These are phyloP conservation scores for Diaperis boleti DNA, from an alignment of 2,888 invertebrate species.

Conservation along the genomic window DNA sequence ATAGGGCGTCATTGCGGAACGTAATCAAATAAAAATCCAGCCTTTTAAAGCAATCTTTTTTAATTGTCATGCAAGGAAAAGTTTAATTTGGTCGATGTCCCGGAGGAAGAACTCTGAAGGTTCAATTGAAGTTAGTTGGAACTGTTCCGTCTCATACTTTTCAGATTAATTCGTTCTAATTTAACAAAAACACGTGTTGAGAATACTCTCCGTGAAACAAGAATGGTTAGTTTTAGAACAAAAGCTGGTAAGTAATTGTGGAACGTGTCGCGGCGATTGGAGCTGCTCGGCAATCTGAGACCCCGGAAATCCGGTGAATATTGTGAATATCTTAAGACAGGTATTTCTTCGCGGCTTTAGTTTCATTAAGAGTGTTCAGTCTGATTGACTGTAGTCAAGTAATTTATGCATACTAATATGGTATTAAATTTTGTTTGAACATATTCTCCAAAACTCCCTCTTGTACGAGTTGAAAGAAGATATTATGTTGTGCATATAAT, in stretches of 20 bases:
- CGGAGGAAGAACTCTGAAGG: constrained; percentile 8
- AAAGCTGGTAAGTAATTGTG: constrained; percentile 62
- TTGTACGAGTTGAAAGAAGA: no score
- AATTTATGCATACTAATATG: no score
- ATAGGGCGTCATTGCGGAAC: background rate
- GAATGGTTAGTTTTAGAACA: constrained; percentile 61
- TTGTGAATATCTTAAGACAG: no score
- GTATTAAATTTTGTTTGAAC: no score
- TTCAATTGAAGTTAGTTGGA: constrained; percentile 28
- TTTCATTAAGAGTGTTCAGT: no score
- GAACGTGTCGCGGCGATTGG: constrained; percentile 24
- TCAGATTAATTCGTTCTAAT: constrained; percentile 60
- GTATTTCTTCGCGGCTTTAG: no score
- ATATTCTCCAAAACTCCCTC: no score
- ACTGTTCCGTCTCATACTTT: constrained; percentile 44
- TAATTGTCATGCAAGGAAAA: constrained; percentile 26
- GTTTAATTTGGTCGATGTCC: constrained; percentile 25
- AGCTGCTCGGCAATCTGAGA: no score
- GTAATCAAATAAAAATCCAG: background rate
- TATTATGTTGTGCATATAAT: no score
- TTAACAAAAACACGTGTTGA: constrained; percentile 60
- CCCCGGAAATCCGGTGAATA: no score
- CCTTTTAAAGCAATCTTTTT: constrained; percentile 1
- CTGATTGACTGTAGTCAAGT: no score
- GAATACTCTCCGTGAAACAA: constrained; percentile 55